Evolutionary conservation across 2,888 invertebrate species (phyloP).

Genomic region (Quadroppia sp.): DNA sequence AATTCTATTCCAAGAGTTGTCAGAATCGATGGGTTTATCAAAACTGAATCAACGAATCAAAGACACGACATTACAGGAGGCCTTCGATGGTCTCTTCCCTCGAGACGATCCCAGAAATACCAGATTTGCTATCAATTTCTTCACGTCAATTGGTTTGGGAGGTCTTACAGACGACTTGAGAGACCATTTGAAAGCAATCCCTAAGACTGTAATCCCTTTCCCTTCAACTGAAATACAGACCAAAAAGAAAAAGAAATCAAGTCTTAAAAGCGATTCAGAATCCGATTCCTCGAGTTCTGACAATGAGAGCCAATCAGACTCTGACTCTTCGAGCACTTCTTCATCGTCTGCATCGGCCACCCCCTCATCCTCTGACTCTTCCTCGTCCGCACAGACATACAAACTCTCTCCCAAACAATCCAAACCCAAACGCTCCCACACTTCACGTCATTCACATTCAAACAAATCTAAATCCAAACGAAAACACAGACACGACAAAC

Average conservation of each 20-base stretch:
- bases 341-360: conserved; percentile 42
- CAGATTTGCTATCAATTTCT: conserved; percentile 95
- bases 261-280: background rate
- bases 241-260: conserved; percentile 16
- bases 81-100: conserved; percentile 89
- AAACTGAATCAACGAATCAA: conserved; percentile 85
- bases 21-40: conserved; percentile 90
- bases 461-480: conserved; percentile 17
- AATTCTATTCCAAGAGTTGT: conserved; percentile 86
- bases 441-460: conserved; percentile 4
- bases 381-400: background rate
- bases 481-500: background rate
- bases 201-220: conserved; percentile 53
- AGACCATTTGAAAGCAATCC: conserved; percentile 76
- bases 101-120: conserved; percentile 93
- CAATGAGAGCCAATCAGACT: background rate
- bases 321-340: conserved; percentile 32
- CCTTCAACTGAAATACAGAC: conserved; percentile 36
- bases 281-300: background rate
- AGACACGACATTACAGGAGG: conserved; percentile 79
- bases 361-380: too few relatives aligned
- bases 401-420: conserved; percentile 21
- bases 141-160: conserved; percentile 93
- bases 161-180: conserved; percentile 65
- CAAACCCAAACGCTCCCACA: background rate